phyloP scores from a whole-genome alignment of 2,888 invertebrate species.

The Synergus japonicus region DNA sequence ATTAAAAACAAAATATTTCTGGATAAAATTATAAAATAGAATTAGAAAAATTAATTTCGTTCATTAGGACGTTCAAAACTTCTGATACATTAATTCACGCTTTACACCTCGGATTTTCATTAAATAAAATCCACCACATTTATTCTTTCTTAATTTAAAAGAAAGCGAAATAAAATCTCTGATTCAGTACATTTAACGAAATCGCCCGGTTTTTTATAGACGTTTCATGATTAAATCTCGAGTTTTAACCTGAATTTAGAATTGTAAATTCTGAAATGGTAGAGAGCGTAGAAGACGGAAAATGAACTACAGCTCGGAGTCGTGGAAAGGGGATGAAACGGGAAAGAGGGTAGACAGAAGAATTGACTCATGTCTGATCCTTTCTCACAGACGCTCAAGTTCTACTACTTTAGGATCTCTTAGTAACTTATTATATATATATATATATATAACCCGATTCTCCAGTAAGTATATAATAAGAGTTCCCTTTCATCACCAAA shows the following conservation, averaged over 20 bases:
- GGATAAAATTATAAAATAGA: too few relatives aligned
- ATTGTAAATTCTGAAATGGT: background rate
- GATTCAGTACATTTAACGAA: background rate
- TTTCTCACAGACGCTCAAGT: background rate
- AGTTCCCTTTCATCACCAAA: too few relatives aligned
- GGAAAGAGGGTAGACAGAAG: constrained; percentile 4
- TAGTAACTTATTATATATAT: too few relatives aligned
- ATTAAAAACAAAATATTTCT: too few relatives aligned
- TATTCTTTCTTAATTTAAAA: too few relatives aligned
- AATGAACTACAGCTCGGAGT: background rate
- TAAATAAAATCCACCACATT: too few relatives aligned
- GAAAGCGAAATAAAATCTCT: background rate
- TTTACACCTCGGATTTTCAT: too few relatives aligned
- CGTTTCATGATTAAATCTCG: background rate
- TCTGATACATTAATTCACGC: too few relatives aligned
- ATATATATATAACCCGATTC: too few relatives aligned
- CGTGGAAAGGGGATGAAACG: background rate
- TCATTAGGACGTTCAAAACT: too few relatives aligned
- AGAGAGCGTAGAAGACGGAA: background rate
- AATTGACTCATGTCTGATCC: background rate
- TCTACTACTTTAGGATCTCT: background rate
- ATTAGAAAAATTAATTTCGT: too few relatives aligned
- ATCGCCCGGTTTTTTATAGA: background rate
- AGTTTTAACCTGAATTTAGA: background rate
- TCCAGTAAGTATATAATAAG: too few relatives aligned